phyloP scores from a whole-genome alignment of 2,113 vertebrate species.

The Dermatemys mawii region DNA sequence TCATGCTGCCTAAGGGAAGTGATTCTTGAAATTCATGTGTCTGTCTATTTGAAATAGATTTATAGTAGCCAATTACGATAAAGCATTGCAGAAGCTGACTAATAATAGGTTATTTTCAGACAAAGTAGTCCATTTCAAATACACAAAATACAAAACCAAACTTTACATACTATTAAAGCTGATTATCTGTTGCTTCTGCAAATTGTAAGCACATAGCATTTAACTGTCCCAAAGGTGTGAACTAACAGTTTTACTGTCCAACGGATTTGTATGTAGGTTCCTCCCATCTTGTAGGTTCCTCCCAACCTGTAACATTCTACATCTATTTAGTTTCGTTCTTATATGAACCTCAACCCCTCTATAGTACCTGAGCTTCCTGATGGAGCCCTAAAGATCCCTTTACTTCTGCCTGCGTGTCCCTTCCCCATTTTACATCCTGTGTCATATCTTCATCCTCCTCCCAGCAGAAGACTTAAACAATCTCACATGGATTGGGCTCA shows the following conservation, averaged over 20 bases:
- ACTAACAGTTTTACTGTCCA: not conserved
- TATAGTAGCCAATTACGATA: conserved; percentile 71
- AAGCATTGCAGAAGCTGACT: conserved; percentile 69
- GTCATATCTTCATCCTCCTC: not conserved
- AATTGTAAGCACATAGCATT: not conserved
- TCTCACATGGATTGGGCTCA: not conserved
- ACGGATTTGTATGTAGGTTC: not conserved
- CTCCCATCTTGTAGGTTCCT: not conserved
- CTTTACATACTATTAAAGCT: conserved; percentile 39
- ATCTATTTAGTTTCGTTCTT: not conserved
- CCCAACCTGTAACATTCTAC: not conserved
- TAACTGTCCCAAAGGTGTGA: too few relatives aligned
- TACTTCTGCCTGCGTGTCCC: not conserved
- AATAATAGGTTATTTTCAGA: conserved; percentile 60
- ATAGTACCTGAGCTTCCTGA: not conserved
- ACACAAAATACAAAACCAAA: conserved; percentile 29
- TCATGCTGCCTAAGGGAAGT: conserved; percentile 75
- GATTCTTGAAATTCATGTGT: conserved; percentile 67
- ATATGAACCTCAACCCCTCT: not conserved
- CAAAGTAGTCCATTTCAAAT: conserved; percentile 65
- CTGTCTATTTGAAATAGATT: conserved; percentile 69
- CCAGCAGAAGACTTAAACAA: not conserved
- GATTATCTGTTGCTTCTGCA: not conserved
- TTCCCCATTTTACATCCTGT: not conserved
- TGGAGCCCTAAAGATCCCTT: not conserved